Base-by-base conservation (phyloP, 2,888 invertebrate species). In the Cerceris rybyensis region DNA sequence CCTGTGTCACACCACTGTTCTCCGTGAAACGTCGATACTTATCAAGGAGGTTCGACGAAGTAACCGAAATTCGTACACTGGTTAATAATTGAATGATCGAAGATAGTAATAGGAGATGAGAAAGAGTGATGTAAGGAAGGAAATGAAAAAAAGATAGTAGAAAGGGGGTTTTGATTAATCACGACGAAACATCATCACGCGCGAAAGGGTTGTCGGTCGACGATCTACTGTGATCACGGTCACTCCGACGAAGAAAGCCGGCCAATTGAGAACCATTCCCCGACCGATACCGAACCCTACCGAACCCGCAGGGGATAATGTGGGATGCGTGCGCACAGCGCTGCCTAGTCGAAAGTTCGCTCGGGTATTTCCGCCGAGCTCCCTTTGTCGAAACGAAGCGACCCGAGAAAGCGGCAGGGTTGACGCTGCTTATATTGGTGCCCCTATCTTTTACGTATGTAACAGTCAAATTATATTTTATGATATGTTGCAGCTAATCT, bases 161-260 rank as follows among this genome's bases (percentile, higher is more conserved):
- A 11, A 9, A 16, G 11, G 39, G 52, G 49, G 28, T 55, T 59
- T 39, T 49, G 49, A 64, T 79, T 58, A 80, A 58, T 41, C 65
- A 69, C 59, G 65, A 9, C 55, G 64, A 54, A 39, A 63, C 81
- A 81, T 79, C 60, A 52, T 70, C 39, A 64, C 43, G 61, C 80
- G 28, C 70, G 80, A 61, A 77, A 58, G 85, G 85, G 83, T 85
- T 83, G 83, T 83, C 85, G 78, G 85, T 82, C 75, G 67, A 72
- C 83, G 67, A 57, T 76, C 60, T 72, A 85, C 85, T 85, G 85
- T 75, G 81, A 70, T 82, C 71, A 28, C 28, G 28, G 28, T 28
- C 28, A 28, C 28, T 28, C 28, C 28, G 28, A 28, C 28, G 28
- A 28, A 2, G 28, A 1, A 4, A 70, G 68, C 49, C 66, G 60